Evolutionary conservation across 2,113 vertebrate genomes (phyloP).

Genomic region (Syngnathus typhle): DNA sequence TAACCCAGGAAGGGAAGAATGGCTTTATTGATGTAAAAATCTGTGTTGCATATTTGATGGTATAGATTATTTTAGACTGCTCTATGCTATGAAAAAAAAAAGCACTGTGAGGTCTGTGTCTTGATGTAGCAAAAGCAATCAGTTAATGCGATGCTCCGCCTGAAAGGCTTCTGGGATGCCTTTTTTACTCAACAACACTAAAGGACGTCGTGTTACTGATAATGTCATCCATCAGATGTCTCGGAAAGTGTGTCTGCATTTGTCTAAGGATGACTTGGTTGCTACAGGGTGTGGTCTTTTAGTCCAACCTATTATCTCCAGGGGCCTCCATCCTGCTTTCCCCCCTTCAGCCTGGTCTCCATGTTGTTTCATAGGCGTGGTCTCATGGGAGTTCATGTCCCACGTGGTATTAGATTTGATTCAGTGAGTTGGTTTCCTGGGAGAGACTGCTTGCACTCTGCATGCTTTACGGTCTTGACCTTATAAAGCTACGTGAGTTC

Average conservation of each 20-base stretch:
- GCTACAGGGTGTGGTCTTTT: constrained; percentile 35
- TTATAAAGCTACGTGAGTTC: constrained; percentile 29
- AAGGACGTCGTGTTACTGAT: constrained; percentile 13
- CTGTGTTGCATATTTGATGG: constrained; percentile 22
- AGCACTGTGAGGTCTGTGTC: constrained; percentile 1
- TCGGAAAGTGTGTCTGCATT: background rate
- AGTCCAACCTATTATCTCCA: constrained; percentile 14
- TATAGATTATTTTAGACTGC: background rate
- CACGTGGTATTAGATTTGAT: constrained; percentile 31
- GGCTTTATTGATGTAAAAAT: constrained; percentile 20
- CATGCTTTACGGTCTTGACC: constrained; percentile 42
- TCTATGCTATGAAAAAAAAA: background rate
- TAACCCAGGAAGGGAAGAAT: constrained; percentile 23
- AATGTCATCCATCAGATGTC: constrained; percentile 26
- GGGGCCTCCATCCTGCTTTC: constrained; percentile 31
- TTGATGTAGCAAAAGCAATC: constrained; percentile 26
- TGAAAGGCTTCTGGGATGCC: background rate
- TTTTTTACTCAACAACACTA: constrained; percentile 9
- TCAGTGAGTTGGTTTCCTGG: constrained; percentile 30
- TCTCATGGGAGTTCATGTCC: constrained; percentile 18
- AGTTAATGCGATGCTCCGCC: constrained; percentile 22
- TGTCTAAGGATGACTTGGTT: background rate
- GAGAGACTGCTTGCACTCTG: constrained; percentile 10
- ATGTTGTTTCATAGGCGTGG: constrained; percentile 43
- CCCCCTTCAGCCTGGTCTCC: background rate